Conservation (phyloP, 2,113 vertebrate species). For the Anoura caudifer region DNA sequence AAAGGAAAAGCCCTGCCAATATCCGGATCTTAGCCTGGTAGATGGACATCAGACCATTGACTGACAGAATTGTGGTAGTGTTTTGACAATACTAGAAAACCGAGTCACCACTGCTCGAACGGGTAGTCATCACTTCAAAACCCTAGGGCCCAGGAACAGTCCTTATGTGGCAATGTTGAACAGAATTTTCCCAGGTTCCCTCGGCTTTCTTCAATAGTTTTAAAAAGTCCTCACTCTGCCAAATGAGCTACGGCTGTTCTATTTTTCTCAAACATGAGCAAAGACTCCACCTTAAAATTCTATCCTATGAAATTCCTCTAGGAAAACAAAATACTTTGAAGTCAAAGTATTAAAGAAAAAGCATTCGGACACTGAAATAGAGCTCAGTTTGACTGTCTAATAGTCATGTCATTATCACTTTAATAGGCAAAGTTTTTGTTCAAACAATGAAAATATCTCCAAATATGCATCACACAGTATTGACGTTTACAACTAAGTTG, state of each 20-base stretch:
- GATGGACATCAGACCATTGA: not conserved
- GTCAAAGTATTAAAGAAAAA: not conserved
- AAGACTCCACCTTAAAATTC: not conserved
- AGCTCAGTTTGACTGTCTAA: not conserved
- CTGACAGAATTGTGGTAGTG: not conserved
- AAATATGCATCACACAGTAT: not conserved
- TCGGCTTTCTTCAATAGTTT: not conserved
- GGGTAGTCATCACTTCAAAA: not conserved
- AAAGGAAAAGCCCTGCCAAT: not conserved
- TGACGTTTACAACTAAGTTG: not conserved
- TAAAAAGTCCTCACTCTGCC: not conserved
- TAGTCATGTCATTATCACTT: not conserved
- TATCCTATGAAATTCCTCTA: not conserved
- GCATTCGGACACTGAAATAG: not conserved
- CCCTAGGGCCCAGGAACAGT: not conserved
- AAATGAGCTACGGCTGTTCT: not conserved
- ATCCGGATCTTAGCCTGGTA: not conserved
- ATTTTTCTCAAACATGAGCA: not conserved
- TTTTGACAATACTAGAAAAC: not conserved
- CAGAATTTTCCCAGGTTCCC: not conserved
- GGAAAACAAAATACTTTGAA: not conserved
- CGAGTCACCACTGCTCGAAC: not conserved
- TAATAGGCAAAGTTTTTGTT: not conserved
- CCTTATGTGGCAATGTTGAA: not conserved
- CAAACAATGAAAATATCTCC: not conserved